These are phyloP conservation scores for Chaetops frenatus DNA, from an alignment of 2,113 vertebrate species.

Conservation along the genomic window DNA sequence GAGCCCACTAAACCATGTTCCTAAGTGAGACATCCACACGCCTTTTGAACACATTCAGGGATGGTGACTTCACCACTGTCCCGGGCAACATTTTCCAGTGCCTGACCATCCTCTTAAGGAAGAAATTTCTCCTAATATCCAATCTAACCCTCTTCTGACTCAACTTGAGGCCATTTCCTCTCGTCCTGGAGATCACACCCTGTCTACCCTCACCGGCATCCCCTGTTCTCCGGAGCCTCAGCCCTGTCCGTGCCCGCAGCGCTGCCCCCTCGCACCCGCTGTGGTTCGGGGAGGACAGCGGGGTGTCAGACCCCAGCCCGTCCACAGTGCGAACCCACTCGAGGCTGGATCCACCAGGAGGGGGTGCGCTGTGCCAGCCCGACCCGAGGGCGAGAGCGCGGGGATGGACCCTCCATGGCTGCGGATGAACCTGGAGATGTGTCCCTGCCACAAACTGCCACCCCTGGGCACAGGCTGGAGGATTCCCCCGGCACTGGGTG, in stretches of 20 bases:
- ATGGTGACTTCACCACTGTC: neutral
- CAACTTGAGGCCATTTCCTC: neutral
- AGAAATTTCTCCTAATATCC: neutral
- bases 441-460: neutral
- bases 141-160: neutral
- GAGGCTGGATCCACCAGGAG: neutral
- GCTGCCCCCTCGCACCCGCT: neutral
- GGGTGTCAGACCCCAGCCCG: neutral
- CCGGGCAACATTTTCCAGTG: neutral
- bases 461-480: neutral
- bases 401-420: neutral
- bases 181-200: neutral
- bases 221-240: neutral
- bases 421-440: neutral
- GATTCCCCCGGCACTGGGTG: neutral
- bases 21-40: neutral
- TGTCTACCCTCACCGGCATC: rapidly evolving
- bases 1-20: neutral
- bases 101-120: neutral
- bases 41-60: neutral
- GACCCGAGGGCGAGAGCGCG: neutral
- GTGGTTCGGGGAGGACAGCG: neutral
- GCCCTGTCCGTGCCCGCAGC: neutral
- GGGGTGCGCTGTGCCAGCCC: neutral
- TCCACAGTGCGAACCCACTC: neutral